phyloP scores from a whole-genome alignment of 1,140 invertebrate genomes.

The Drosophila hydei region DNA sequence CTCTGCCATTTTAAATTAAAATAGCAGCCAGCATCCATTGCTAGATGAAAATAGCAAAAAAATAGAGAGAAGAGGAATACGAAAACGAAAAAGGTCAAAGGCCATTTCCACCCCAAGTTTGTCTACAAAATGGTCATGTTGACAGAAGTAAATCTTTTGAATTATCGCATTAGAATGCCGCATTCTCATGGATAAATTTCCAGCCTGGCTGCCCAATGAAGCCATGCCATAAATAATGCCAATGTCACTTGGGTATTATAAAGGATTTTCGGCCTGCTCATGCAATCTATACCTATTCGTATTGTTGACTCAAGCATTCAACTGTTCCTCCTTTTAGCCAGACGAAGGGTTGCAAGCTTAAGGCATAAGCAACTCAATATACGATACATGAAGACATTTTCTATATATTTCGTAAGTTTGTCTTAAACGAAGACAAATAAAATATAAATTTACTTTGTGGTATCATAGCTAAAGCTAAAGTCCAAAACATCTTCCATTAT shows the following conservation, averaged over 20 bases:
- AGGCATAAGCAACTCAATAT: constrained; percentile 3
- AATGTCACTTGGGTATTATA: constrained; percentile 71
- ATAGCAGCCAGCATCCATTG: constrained; percentile 69
- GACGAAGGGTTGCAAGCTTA: constrained; percentile 8
- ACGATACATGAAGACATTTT: neutral
- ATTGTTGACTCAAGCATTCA: constrained; percentile 64
- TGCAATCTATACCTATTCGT: constrained; percentile 12
- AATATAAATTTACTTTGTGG: too few relatives aligned
- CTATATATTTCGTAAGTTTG: neutral
- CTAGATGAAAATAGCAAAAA: constrained; percentile 55
- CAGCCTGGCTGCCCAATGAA: constrained; percentile 64
- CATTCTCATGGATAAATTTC: constrained; percentile 70
- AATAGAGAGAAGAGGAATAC: neutral
- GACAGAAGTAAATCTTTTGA: constrained; percentile 84
- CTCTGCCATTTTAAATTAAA: constrained; percentile 83
- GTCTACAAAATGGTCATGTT: constrained; percentile 80
- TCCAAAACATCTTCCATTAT: too few relatives aligned
- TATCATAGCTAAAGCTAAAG: too few relatives aligned
- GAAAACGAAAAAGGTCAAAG: constrained; percentile 71
- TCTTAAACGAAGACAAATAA: neutral
- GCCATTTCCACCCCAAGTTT: constrained; percentile 71
- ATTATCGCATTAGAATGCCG: constrained; percentile 82
- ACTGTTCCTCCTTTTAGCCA: neutral
- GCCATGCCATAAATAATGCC: constrained; percentile 80
- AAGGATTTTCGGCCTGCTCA: constrained; percentile 67